A percentile compares a stretch with the other conserved stretches of the same genome.
Evolutionary conservation across 23 tunicate genomes (phyloP).

Genomic region (Phallusia fumigata): DNA sequence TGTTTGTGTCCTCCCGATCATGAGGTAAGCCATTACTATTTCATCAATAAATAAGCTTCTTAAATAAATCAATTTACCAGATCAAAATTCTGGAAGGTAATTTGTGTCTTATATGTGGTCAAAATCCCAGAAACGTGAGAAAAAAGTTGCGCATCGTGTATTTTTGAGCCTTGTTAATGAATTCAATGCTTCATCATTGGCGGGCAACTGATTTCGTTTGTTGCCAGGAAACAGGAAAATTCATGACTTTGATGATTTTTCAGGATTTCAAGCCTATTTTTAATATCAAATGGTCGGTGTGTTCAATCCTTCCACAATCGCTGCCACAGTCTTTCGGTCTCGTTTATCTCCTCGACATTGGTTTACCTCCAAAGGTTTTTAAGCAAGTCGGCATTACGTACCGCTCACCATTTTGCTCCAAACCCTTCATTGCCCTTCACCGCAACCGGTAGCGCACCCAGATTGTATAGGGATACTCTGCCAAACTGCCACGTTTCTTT

Average conservation of each 20-base stretch:
- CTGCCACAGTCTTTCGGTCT: slow-evolving; percentile 66
- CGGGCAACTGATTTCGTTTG: too few species aligned
- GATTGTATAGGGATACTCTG: too few species aligned
- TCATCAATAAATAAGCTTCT: too few species aligned
- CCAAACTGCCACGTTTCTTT: too few species aligned
- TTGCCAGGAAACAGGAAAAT: not conserved
- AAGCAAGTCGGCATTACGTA: slow-evolving; percentile 59
- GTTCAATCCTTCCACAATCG: slow-evolving; percentile 62
- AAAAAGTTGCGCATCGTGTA: too few species aligned
- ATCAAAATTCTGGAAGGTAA: too few species aligned
- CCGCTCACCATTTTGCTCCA: slow-evolving; percentile 81
- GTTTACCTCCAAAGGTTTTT: slow-evolving; percentile 58
- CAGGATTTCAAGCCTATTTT: slow-evolving; percentile 14
- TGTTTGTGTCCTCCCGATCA: slow-evolving; percentile 57
- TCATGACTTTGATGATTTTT: not conserved
- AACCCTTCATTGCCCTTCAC: slow-evolving; percentile 63
- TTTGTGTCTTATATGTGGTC: too few species aligned
- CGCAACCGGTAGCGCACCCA: slow-evolving; percentile 17
- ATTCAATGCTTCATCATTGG: too few species aligned
- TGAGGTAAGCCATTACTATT: slow-evolving; percentile 1
- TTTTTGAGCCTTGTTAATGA: too few species aligned
- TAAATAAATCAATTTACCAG: too few species aligned
- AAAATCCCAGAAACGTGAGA: too few species aligned
- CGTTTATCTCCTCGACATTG: slow-evolving; percentile 64
- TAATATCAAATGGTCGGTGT: slow-evolving; percentile 71